Evolutionary conservation across 2,113 vertebrate genomes (phyloP), one percentile per base, ranked within the genome.

Genomic region (Galemys pyrenaicus): DNA sequence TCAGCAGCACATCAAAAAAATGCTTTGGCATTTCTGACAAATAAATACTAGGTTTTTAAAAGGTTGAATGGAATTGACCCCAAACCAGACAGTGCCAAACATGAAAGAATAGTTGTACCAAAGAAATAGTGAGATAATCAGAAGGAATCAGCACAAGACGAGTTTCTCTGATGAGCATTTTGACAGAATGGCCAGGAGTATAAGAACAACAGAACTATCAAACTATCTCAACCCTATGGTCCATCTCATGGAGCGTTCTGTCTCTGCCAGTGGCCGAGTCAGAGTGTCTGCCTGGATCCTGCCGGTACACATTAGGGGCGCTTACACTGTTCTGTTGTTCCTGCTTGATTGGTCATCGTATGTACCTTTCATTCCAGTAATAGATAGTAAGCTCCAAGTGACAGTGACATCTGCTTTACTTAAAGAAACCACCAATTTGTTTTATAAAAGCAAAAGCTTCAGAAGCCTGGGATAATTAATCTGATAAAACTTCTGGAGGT

Each of bases 1-100:
- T 44, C 49, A 30, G 9, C 19, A 46, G 49, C 64, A 65, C 6
- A 30, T 0, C 11, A 19, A 67, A 35, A 65, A n/a, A 30, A 10
- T 56, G 49, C 46, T 88, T 75, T 77, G 30, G 81, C 58, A 28
- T 84, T 92, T 79, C 73, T 84, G 81, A 68, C 46, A 95, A 77
- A 87, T 32, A 95, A 77, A 87, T 32, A 32, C 54, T 51, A 65
- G 46, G 30, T 9, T 2, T 78, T 78, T 68, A 78, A 17, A n/a
- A 64, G 26, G 26, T 39, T 54, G 49, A 73, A 54, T 51, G 73
- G 44, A 83, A 86, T 35, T 49, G 44, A 68, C 20, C 24, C 64
- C 58, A 60, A 19, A 39, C 39, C 26, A 24, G 28, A 32, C 16
- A 37, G 9, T 62, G 28, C 5, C 0, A 3, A 49, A 37, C 30